A percentile compares a stretch with the other conserved stretches of the same genome.
phyloP scores from a whole-genome alignment of 2,797 vertebrate species.

The Leucoraja ocellata region DNA sequence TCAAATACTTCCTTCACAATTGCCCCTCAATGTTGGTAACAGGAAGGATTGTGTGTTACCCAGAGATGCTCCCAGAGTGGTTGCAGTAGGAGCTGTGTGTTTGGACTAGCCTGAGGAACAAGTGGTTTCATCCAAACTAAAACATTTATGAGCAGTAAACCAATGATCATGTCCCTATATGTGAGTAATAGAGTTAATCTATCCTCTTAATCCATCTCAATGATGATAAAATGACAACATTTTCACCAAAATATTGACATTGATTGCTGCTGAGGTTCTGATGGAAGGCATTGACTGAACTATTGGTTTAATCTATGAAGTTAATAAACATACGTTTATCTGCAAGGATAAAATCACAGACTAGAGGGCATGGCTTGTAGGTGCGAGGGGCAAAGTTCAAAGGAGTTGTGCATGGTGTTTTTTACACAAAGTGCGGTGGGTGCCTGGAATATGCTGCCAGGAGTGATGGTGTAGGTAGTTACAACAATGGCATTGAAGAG shows the following conservation, averaged over 20 bases:
- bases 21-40: not conserved
- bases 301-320: not conserved
- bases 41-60: not conserved
- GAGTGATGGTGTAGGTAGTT: too few species aligned
- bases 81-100: not conserved
- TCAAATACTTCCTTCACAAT: not conserved
- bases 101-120: not conserved
- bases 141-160: not conserved
- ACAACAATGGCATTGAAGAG: too few species aligned
- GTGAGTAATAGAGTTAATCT: not conserved
- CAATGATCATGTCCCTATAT: not conserved
- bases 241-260: not conserved
- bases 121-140: not conserved
- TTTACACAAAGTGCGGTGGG: too few species aligned
- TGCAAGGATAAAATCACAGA: constrained; percentile 19
- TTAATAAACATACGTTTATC: constrained; percentile 35
- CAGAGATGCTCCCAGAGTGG: not conserved
- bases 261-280: not conserved
- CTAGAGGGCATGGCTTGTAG: too few species aligned
- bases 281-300: too few species aligned
- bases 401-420: too few species aligned
- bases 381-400: too few species aligned
- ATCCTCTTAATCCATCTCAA: not conserved
- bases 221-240: not conserved
- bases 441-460: too few species aligned